Conservation (phyloP, 2,113 vertebrate genomes). For the Condylura cristata region DNA sequence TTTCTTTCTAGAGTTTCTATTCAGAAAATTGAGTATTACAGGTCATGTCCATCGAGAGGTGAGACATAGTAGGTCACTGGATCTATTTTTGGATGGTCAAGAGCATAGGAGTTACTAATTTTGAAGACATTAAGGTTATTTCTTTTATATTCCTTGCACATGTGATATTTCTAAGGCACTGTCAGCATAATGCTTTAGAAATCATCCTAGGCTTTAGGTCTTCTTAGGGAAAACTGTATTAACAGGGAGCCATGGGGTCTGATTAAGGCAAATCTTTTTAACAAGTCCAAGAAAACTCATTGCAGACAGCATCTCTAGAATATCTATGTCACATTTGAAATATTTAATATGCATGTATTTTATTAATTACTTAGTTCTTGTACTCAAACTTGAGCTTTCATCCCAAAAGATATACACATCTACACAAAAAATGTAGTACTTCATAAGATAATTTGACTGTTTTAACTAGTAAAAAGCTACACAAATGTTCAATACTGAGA, state of each 20-base stretch:
- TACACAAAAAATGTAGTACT: background rate
- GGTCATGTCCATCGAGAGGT: background rate
- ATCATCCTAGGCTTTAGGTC: background rate
- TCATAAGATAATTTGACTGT: background rate
- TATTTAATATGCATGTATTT: background rate
- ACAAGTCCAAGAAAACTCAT: background rate
- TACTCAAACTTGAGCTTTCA: background rate
- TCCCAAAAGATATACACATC: background rate
- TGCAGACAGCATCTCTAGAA: background rate
- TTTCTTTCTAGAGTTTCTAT: background rate
- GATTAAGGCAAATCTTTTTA: slow-evolving; percentile 32
- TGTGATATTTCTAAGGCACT: background rate
- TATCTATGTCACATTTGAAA: background rate
- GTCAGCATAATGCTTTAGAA: background rate
- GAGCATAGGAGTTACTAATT: background rate
- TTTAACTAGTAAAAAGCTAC: background rate
- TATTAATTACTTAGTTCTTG: background rate
- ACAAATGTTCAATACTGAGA: background rate
- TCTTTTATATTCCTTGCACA: slow-evolving; percentile 32
- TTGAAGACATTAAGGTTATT: slow-evolving; percentile 38
- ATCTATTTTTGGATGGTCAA: background rate
- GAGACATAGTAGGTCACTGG: background rate
- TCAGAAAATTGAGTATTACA: background rate
- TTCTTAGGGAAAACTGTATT: background rate
- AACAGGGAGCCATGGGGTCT: background rate